Evolutionary conservation across 2,888 invertebrate species (phyloP).

Genomic region (Hydrotaea diabolus): DNA sequence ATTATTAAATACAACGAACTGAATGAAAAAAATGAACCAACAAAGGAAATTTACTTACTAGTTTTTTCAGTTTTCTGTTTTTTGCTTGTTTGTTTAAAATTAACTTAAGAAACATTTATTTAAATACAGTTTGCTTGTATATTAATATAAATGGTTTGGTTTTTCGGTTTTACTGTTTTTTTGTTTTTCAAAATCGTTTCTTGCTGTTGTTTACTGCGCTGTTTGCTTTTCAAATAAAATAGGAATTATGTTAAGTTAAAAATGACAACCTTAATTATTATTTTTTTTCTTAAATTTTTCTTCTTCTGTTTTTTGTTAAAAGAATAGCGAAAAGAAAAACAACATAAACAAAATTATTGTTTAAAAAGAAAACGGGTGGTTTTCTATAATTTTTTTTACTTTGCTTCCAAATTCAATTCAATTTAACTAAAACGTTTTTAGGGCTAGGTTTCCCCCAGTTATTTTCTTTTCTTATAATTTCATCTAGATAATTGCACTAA

Average conservation of each 20-base stretch:
- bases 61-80: background rate
- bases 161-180: no score
- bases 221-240: slow-evolving; percentile 67
- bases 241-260: slow-evolving; percentile 68
- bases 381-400: background rate
- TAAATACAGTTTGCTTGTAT: slow-evolving; percentile 18
- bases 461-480: slow-evolving; percentile 30
- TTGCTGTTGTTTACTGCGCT: slow-evolving; percentile 52
- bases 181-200: slow-evolving; percentile 74
- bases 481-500: slow-evolving; percentile 62
- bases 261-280: slow-evolving; percentile 70
- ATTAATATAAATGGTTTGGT: slow-evolving; percentile 62
- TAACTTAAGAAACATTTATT: background rate
- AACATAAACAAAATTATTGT: slow-evolving; percentile 1
- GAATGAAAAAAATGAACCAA: background rate
- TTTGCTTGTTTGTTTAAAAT: background rate
- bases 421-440: slow-evolving; percentile 64
- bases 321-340: no score
- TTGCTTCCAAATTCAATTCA: slow-evolving; percentile 55
- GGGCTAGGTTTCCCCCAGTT: background rate
- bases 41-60: slow-evolving; percentile 26
- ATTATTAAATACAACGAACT: slow-evolving; percentile 7
- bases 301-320: no score
- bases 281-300: slow-evolving; percentile 48
- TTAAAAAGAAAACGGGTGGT: no score